Evolutionary conservation across 2,888 invertebrate genomes (phyloP).

Genomic region (Ceraclea dissimilis): DNA sequence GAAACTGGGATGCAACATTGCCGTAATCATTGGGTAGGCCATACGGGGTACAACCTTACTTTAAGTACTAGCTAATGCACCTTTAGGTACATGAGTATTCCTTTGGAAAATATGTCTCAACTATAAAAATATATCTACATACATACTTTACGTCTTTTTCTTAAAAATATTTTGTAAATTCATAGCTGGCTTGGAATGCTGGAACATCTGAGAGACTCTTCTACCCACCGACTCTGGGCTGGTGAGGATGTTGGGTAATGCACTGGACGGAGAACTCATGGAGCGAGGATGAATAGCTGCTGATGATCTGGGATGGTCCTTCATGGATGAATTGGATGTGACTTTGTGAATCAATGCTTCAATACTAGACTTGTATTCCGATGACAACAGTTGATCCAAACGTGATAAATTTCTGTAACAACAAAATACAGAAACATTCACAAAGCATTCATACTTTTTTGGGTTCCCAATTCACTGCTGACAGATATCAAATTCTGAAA

Average conservation of each 20-base stretch:
- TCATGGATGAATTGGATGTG: conserved; percentile 27
- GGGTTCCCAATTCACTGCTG: no score
- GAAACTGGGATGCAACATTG: no score
- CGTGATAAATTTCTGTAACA: conserved; percentile 40
- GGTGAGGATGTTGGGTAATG: conserved; percentile 32
- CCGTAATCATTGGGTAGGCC: no score
- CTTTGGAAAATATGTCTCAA: no score
- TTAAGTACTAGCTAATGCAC: no score
- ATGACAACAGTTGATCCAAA: conserved; percentile 35
- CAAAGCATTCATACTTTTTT: no score
- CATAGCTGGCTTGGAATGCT: conserved; percentile 43
- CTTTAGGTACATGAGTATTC: no score
- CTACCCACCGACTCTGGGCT: conserved; percentile 42
- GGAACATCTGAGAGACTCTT: conserved; percentile 44
- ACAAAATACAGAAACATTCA: background rate
- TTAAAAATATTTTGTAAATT: conserved; percentile 46
- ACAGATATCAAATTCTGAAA: no score
- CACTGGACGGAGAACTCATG: conserved; percentile 20
- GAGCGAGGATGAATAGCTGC: conserved; percentile 17
- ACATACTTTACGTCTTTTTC: conserved; percentile 38
- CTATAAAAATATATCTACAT: no score
- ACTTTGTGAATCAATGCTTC: conserved; percentile 40
- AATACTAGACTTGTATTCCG: conserved; percentile 39
- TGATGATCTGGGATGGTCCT: conserved; percentile 7
- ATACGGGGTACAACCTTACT: no score